phyloP scores from a whole-genome alignment of 2,113 vertebrate genomes.

The Sus scrofa region DNA sequence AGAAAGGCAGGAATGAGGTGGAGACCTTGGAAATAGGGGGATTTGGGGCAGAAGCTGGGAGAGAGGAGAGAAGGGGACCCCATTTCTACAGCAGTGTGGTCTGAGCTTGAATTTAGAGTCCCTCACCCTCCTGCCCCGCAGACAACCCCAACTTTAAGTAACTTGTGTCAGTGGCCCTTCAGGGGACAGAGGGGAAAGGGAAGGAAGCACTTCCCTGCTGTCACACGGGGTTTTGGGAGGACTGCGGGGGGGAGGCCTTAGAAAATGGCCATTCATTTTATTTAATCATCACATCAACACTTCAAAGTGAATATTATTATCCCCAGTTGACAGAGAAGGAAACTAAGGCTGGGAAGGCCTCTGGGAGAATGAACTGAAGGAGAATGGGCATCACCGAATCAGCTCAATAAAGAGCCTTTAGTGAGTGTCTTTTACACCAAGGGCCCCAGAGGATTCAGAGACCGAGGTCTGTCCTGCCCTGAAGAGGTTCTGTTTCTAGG shows the following conservation, averaged over 20 bases:
- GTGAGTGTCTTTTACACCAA: rapidly evolving
- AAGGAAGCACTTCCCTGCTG: neutral
- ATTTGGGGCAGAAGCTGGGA: rapidly evolving
- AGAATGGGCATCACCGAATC: rapidly evolving
- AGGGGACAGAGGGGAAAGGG: neutral
- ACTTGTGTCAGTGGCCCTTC: rapidly evolving
- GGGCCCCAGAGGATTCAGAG: neutral
- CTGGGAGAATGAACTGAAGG: neutral
- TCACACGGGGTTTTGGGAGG: neutral
- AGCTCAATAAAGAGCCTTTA: too few species aligned
- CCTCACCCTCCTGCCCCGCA: rapidly evolving
- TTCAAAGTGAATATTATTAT: neutral
- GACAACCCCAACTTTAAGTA: neutral
- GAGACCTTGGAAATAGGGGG: neutral
- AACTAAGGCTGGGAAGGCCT: neutral
- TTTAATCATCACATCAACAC: rapidly evolving
- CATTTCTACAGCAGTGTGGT: neutral
- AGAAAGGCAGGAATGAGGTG: neutral
- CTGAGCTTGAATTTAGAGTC: neutral
- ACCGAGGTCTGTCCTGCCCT: rapidly evolving
- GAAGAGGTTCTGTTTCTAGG: neutral
- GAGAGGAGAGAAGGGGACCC: neutral
- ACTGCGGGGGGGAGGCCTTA: too few species aligned
- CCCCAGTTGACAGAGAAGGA: neutral
- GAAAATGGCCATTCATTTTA: neutral